A percentile compares a stretch with the other conserved stretches of the same genome.
Evolutionary conservation across 2,888 invertebrate genomes (phyloP).

Genomic region (Protophormia terraenovae): DNA sequence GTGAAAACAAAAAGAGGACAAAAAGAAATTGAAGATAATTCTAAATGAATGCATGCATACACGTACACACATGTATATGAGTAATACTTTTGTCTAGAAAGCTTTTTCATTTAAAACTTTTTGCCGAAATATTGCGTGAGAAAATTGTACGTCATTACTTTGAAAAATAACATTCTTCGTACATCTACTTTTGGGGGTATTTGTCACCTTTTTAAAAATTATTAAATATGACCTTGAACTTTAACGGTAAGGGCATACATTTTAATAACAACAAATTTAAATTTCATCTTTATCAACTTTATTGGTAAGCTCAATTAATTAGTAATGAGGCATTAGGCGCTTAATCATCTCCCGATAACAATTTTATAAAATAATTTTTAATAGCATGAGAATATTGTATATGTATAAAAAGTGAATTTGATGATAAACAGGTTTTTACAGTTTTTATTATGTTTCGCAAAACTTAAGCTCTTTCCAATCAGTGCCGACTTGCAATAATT

Average conservation of each 20-base stretch:
- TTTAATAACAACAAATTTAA: not conserved
- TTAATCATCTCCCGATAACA: not conserved
- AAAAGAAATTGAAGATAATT: not conserved
- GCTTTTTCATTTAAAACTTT: not conserved
- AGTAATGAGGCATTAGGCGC: no score
- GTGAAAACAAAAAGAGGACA: slow-evolving; percentile 12
- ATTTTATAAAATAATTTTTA: not conserved
- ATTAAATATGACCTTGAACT: slow-evolving; percentile 53
- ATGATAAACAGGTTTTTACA: not conserved
- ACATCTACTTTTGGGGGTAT: not conserved
- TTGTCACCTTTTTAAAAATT: not conserved
- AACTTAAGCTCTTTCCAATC: not conserved
- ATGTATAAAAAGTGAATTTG: not conserved
- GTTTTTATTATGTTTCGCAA: not conserved
- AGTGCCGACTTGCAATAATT: not conserved
- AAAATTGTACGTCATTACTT: not conserved
- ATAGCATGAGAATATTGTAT: not conserved
- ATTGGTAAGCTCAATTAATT: no score
- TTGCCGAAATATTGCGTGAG: not conserved
- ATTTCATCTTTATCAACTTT: no score
- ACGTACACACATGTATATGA: not conserved
- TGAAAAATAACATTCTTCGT: not conserved
- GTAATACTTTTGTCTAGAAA: not conserved
- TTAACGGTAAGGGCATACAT: slow-evolving; percentile 26
- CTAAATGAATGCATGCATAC: not conserved